These are phyloP conservation scores for Nasonovia ribisnigri DNA, from an alignment of 2,888 invertebrate genomes.

Conservation along the genomic window DNA sequence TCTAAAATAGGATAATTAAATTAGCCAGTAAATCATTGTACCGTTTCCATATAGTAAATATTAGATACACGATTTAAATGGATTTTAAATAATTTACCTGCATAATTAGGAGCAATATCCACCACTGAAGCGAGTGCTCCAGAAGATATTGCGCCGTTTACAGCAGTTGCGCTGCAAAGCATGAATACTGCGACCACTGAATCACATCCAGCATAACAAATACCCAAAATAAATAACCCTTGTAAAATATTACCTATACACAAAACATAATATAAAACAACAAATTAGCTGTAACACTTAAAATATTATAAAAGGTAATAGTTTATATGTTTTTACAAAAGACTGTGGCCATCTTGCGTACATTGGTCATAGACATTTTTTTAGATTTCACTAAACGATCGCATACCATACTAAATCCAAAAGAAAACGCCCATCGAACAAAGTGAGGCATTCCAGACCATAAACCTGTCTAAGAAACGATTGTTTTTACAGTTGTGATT, in stretches of 20 bases:
- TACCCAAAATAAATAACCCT: slow-evolving; percentile 75
- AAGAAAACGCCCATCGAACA: slow-evolving; percentile 66
- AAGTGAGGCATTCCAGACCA: slow-evolving; percentile 68
- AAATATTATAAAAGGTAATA: neutral
- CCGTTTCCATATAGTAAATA: neutral
- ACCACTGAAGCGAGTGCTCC: slow-evolving; percentile 78
- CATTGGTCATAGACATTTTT: slow-evolving; percentile 75
- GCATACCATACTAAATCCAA: slow-evolving; percentile 69
- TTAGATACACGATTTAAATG: neutral
- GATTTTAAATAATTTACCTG: slow-evolving; percentile 67
- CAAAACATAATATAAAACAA: slow-evolving; percentile 7
- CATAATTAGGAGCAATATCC: slow-evolving; percentile 74
- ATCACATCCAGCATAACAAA: slow-evolving; percentile 78
- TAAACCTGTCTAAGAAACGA: slow-evolving; percentile 67
- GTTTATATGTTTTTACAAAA: slow-evolving; percentile 71
- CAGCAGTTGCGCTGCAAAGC: slow-evolving; percentile 76
- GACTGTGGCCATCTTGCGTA: slow-evolving; percentile 76
- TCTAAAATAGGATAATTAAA: neutral
- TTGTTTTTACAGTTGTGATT: slow-evolving; percentile 6
- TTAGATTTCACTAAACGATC: slow-evolving; percentile 75
- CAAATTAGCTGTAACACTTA: neutral
- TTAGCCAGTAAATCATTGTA: neutral
- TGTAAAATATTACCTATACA: slow-evolving; percentile 74
- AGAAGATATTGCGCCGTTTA: slow-evolving; percentile 78
- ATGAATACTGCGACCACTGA: slow-evolving; percentile 75